Evolutionary conservation across 2,113 vertebrate genomes (phyloP), one percentile per base, ranked within the genome.

Genomic region (Protobothrops flavoviridis): DNA sequence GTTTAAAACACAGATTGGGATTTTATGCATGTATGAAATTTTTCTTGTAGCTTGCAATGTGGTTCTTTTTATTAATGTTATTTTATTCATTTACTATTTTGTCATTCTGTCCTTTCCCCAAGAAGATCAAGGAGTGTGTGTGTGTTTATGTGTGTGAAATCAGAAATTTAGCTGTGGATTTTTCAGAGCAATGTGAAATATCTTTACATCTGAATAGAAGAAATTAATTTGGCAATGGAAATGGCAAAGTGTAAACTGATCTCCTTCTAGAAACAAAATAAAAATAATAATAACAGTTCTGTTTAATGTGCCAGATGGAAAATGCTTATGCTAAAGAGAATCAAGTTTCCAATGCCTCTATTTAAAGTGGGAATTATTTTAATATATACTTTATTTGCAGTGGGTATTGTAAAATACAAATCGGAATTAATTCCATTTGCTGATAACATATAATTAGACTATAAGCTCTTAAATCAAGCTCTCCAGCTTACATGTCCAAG

Each of bases 201-300:
- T 95, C 53, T 33, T 26, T 26, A 43, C 43, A 59, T 95, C n/a
- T 94, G 92, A 45, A 87, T 53, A 85, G 24, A 89, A 74, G 39
- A 89, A 94, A 95, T 96, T 95, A 93, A 96, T 93, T 93, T 91
- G 86, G 85, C 95, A 90, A 24, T 15, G 64, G 64, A 69, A 69
- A 69, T 69, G 29, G 13, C 29, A 33, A 69, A 55, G 74, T 93
- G 93, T 92, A 96, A 96, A 92, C 6, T 87, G 55, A 93, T 91
- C 50, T 24, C 74, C 91, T 88, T 74, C 61, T 91, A 55, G 87
- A 90, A 94, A 90, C 50, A 95, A 88, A 88, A 61, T 94, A 96
- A 91, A n/a, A n/a, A 69, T 33, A n/a, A 43, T 43, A 43, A 81
- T 4, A 91, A 24, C 91, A 93, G 91, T 93, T 94, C 90, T 94